Evolutionary conservation across 2,113 vertebrate genomes (phyloP).

Genomic region (Nibea coibor): DNA sequence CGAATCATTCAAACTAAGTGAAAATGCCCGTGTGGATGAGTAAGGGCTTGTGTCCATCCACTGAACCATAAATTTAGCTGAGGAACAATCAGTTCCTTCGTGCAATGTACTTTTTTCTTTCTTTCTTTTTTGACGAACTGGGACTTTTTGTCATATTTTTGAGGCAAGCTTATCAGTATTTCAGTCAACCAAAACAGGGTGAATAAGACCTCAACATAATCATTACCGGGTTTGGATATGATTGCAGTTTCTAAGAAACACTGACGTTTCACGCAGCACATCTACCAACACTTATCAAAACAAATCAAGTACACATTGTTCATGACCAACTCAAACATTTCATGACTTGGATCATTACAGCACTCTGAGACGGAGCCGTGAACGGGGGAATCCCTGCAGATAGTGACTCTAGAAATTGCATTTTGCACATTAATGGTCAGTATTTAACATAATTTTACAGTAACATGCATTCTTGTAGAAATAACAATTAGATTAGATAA

Average conservation of each 20-base stretch:
- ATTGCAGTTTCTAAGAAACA: background rate
- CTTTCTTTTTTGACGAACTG: background rate
- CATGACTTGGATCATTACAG: background rate
- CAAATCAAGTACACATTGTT: background rate
- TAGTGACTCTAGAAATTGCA: background rate
- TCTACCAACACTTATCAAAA: no score
- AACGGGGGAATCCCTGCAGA: background rate
- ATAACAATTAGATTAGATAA: background rate
- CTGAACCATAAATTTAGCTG: background rate
- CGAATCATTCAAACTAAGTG: no score
- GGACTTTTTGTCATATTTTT: background rate
- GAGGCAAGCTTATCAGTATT: background rate
- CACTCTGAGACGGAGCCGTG: no score
- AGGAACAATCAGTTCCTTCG: background rate
- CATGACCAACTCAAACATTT: background rate
- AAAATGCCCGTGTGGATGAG: background rate
- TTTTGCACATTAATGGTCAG: background rate
- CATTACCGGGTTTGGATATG: background rate
- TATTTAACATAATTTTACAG: background rate
- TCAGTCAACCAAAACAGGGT: background rate
- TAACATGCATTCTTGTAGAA: background rate
- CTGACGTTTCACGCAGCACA: background rate
- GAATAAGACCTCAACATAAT: background rate
- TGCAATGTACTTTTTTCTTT: background rate
- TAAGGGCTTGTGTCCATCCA: background rate